Percentiles rank a stretch among this genome's conserved stretches.
These are phyloP conservation scores for Crenichthys baileyi DNA, from an alignment of 2,797 vertebrate species.

Conservation along the genomic window DNA sequence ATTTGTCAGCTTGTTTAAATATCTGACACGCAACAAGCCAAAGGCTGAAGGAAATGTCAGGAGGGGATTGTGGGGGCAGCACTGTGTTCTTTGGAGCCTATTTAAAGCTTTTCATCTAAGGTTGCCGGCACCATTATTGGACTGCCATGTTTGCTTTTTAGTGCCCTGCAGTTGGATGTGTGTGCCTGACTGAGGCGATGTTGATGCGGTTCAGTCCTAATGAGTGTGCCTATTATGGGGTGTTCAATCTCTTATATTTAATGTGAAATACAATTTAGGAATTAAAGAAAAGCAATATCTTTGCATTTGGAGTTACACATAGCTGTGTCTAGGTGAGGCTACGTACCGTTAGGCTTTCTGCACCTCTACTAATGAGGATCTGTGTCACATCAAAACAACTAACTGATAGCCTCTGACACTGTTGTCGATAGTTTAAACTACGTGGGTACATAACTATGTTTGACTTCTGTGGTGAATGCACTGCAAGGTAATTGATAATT, in stretches of 20 bases:
- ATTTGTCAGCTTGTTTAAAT: slow-evolving; percentile 45
- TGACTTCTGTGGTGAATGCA: not conserved
- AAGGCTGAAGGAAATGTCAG: slow-evolving; percentile 44
- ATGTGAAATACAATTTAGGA: slow-evolving; percentile 22
- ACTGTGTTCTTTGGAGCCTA: slow-evolving; percentile 17
- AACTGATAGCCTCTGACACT: slow-evolving; percentile 15
- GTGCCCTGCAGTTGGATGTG: slow-evolving; percentile 8
- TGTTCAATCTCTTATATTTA: slow-evolving; percentile 9
- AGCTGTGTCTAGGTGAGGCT: slow-evolving; percentile 21
- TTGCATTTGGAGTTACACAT: slow-evolving; percentile 9
- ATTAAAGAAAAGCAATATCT: not conserved
- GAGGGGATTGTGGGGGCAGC: slow-evolving; percentile 35
- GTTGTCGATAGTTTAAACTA: not conserved
- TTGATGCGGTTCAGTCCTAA: slow-evolving; percentile 2
- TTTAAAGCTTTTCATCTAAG: slow-evolving; percentile 41
- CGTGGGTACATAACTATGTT: slow-evolving; percentile 14
- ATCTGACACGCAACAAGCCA: slow-evolving; percentile 38
- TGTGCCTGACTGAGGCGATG: slow-evolving; percentile 4
- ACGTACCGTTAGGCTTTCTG: slow-evolving; percentile 35
- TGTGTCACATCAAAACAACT: slow-evolving; percentile 41
- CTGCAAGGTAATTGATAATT: not conserved
- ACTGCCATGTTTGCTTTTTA: slow-evolving; percentile 30
- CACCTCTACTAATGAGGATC: slow-evolving; percentile 46
- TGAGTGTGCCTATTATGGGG: slow-evolving; percentile 15
- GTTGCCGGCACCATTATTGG: slow-evolving; percentile 44